Percentiles rank a stretch among this genome's conserved stretches.
Evolutionary conservation across 2,797 vertebrate species (phyloP).

Genomic region (Columba guinea): DNA sequence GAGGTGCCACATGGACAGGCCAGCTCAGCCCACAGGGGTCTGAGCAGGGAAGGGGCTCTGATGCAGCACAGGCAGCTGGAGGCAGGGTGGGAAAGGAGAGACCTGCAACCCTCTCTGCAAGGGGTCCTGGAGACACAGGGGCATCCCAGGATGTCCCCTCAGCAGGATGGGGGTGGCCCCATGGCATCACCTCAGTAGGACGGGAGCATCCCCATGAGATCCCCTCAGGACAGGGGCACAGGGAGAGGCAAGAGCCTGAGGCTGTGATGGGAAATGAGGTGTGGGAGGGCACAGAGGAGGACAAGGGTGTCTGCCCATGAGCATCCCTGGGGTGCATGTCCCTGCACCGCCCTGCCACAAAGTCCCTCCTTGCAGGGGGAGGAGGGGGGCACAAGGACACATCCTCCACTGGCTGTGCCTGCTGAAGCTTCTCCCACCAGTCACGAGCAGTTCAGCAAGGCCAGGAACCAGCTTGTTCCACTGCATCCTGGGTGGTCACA

Average conservation of each 20-base stretch:
- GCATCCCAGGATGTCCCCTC: background rate
- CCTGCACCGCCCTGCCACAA: background rate
- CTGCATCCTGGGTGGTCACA: fast-evolving
- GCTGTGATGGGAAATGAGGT: background rate
- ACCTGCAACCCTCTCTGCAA: background rate
- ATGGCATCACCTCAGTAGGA: no score
- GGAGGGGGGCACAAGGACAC: background rate
- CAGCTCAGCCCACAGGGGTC: background rate
- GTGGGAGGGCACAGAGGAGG: background rate
- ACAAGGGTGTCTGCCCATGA: background rate
- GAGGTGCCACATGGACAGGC: background rate
- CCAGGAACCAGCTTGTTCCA: background rate
- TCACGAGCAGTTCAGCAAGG: background rate
- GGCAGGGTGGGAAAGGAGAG: background rate
- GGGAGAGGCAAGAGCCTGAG: background rate
- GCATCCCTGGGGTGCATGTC: background rate
- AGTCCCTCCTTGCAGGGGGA: background rate
- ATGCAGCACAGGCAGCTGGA: background rate
- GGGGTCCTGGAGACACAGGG: background rate
- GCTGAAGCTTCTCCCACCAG: background rate
- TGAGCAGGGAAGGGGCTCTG: background rate
- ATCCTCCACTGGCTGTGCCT: background rate
- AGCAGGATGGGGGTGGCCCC: no score
- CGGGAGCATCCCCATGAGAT: no score
- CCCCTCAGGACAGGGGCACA: no score